Evolutionary conservation across 2,113 vertebrate species (phyloP).

Genomic region (Oophaga pumilio): DNA sequence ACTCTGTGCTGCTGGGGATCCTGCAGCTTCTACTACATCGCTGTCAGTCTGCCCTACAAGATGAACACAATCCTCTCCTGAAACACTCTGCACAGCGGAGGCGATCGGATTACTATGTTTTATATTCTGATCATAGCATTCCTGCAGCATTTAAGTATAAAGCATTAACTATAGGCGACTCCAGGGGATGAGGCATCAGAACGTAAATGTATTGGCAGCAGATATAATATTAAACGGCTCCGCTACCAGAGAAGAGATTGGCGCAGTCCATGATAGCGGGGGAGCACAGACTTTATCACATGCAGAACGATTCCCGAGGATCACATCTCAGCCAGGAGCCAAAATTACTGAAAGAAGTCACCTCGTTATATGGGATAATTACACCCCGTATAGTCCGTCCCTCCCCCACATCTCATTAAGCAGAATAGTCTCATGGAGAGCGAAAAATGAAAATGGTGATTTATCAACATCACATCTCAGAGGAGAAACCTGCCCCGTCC

Average conservation of each 20-base stretch:
- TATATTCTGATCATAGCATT: neutral
- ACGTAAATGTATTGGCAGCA: neutral
- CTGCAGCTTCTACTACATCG: too few species aligned
- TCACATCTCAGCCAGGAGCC: neutral
- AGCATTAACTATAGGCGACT: neutral
- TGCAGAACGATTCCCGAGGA: neutral
- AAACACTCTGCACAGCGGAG: neutral
- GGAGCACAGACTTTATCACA: conserved; percentile 20
- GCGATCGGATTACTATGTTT: neutral
- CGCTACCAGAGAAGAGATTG: conserved; percentile 29
- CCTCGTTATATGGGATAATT: neutral
- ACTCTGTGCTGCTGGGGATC: too few species aligned
- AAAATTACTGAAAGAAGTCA: conserved; percentile 28
- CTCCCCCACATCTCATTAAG: neutral
- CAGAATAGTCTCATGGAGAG: conserved; percentile 7
- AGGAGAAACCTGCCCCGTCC: neutral
- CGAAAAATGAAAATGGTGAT: neutral
- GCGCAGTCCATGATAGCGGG: neutral
- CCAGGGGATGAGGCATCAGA: neutral
- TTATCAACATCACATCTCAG: neutral
- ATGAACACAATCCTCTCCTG: too few species aligned
- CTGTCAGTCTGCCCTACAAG: too few species aligned
- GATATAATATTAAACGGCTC: conserved; percentile 11
- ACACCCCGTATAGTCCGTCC: neutral
- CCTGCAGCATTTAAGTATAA: too few species aligned